Evolutionary conservation across 2,888 invertebrate species (phyloP), one percentile per base, ranked within the genome.

Genomic region (Amorpha juglandis): DNA sequence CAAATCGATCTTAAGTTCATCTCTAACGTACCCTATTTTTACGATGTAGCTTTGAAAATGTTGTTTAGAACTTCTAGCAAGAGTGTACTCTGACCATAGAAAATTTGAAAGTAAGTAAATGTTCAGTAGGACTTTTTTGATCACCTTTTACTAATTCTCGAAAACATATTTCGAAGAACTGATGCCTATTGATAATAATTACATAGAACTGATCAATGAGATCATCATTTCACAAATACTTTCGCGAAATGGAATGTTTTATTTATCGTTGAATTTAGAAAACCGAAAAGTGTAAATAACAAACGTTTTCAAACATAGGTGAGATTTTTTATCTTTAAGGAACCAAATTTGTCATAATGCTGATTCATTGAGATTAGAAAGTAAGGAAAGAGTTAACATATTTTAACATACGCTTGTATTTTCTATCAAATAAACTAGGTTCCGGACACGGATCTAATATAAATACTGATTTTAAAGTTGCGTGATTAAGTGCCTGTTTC

Each of bases 351-450:
- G 16, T 48, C 48, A 16, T 16, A 16, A 48, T 16, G 48, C 48
- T 48, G 16, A 48, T 48, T 16, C 48, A 48, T 14, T 48, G 48
- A 48, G 16, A 48, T 48, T 48, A 48, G 48, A 48, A 48, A 48
- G 48, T 48, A 48, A 48, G 16, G 16, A 16, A 47, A 47, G 16
- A 16, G 16, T 48, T 1, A 48, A 16, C 16, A 16, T 48, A 16
- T 48, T 48, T 6, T 8, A 48, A 9, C 48, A 1, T 48, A 8
- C 16, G n/a, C 1, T 16, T 48, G 48, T 48, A 48, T 48, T 48
- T 16, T 48, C n/a, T n/a, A n/a, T 42, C 8, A 16, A 16, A 48
- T 16, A 48, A 16, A 16, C 7, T 16, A 16, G 14, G 4, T n/a
- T n/a, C 11, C 16, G 16, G 45, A 45, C 8, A 6, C 38, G 48